phyloP scores from a whole-genome alignment of 1,140 invertebrate species.

The Manduca sexta region DNA sequence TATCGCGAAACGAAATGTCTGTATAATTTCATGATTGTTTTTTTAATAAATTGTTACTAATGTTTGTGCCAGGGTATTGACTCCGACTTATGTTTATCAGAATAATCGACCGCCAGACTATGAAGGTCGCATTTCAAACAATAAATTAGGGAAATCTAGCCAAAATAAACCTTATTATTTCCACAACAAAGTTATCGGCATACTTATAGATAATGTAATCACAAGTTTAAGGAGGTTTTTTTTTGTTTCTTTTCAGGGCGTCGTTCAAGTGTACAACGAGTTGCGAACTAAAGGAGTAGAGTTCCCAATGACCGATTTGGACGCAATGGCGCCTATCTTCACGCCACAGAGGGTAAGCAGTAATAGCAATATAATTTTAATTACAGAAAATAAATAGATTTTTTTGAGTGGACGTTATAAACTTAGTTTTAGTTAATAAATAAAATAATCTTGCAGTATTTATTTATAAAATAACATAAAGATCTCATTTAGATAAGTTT shows the following conservation, averaged over 20 bases:
- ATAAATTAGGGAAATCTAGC: no score
- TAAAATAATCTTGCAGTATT: neutral
- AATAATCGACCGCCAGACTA: no score
- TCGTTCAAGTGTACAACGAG: conserved; percentile 95
- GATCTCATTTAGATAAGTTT: no score
- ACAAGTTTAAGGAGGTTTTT: neutral
- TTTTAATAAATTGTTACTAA: no score
- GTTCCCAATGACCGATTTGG: conserved; percentile 96
- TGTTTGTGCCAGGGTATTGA: no score
- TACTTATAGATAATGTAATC: neutral
- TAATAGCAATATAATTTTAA: neutral
- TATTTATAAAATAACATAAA: neutral
- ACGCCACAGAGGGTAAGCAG: conserved; percentile 92
- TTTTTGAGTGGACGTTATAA: neutral
- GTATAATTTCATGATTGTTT: no score
- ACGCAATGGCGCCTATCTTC: conserved; percentile 96
- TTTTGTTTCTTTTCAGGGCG: conserved; percentile 78
- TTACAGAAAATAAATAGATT: no score
- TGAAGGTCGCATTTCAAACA: no score
- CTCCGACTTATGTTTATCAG: no score
- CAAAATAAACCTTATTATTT: no score
- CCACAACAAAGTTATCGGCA: no score
- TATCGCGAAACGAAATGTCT: no score
- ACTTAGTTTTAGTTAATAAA: neutral
- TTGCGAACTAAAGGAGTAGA: conserved; percentile 97